Base-by-base conservation (phyloP, 2,113 vertebrate genomes). In the Elephas maximus region DNA sequence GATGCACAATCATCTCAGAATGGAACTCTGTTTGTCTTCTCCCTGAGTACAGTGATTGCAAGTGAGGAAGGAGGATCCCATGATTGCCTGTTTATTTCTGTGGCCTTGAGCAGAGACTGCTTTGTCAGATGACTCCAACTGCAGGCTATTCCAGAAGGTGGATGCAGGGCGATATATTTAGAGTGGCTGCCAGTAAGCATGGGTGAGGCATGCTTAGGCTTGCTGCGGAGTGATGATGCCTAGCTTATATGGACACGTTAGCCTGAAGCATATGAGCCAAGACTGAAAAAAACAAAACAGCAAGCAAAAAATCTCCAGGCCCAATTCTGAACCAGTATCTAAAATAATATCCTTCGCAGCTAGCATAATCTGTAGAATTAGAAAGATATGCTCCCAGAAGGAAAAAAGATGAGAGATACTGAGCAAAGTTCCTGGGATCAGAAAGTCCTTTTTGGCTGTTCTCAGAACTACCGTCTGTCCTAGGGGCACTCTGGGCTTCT, bases 331-430 rank as follows among this genome's bases (percentile, higher is more conserved):
- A 41, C 41, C 41, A 81, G 10, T 77, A 69, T 88, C 78, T 94
- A 65, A 93, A 97, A 83, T 69, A 97, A 79, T 76, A 63, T 44
- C 81, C 12, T 89, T 84, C 87, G 26, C 30, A 80, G 63, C 53
- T 86, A 91, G 41, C 20, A 41, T 18, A 57, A 83, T n/a, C 37
- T 48, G 24, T 91, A 41, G 37, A 76, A 90, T 51, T 90, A 79
- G 44, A 86, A 90, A 37, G 71, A 76, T 33, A 60, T 24, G 15
- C 2, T 87, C 12, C 48, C 80, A 63, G 12, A 86, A 53, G 71
- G 8, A 76, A 28, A 62, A 69, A 28, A 78, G 44, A 60, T 51
- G 57, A 24, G 37, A 87, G 92, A 73, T 23, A 90, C 12, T 63
- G 45, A 91, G 15, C 8, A 44, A 11, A 90, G 21, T 33, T 23